Conservation (phyloP, 2,888 invertebrate genomes). For the Cecidostiba fungosa region DNA sequence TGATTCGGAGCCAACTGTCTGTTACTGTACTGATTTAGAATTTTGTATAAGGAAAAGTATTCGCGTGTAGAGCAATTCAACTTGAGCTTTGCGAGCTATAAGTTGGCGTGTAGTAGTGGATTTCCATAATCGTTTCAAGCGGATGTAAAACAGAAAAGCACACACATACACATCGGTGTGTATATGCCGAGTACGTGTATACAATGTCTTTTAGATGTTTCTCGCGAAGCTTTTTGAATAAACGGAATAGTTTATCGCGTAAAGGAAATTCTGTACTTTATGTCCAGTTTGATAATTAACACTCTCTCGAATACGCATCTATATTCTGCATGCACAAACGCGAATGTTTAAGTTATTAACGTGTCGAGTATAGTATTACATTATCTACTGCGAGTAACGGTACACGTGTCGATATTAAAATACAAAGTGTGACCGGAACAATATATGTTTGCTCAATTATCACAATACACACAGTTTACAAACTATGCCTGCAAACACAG, state of each 20-base stretch:
- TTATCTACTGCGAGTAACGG: not conserved
- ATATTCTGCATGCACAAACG: too few species aligned
- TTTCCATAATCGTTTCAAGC: not conserved
- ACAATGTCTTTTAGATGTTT: not conserved
- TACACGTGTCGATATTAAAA: not conserved
- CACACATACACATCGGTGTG: not conserved
- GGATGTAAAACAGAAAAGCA: not conserved
- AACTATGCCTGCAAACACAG: not conserved
- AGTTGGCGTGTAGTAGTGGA: not conserved
- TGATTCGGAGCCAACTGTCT: too few species aligned
- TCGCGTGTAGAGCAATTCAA: too few species aligned
- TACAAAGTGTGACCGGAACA: not conserved
- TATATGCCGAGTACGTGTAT: not conserved
- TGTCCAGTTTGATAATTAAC: too few species aligned
- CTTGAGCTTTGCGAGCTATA: too few species aligned
- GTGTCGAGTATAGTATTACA: not conserved
- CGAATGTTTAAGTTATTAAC: too few species aligned
- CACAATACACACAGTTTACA: too few species aligned
- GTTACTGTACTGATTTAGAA: not conserved
- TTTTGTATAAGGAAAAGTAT: not conserved
- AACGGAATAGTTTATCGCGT: not conserved
- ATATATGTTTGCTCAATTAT: too few species aligned
- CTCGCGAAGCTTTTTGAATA: not conserved
- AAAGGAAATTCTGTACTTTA: not conserved
- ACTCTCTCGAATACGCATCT: too few species aligned